Evolutionary conservation across 2,797 vertebrate genomes (phyloP), one percentile per base, ranked within the genome.

Genomic region (Catharus ustulatus): DNA sequence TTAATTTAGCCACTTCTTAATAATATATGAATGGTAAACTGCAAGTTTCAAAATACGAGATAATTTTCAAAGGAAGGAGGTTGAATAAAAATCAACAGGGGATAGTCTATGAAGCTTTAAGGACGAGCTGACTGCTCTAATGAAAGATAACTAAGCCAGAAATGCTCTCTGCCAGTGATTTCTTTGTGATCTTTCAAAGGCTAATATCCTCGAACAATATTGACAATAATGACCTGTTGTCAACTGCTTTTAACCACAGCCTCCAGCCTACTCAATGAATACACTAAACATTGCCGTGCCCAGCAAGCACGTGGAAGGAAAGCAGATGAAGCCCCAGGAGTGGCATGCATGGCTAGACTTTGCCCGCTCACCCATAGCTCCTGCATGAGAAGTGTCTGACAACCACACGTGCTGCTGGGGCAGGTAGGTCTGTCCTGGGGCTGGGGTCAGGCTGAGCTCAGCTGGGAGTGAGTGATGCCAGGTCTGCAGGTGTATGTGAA

Each of bases 1-100:
- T 85, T 78, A 66, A 90, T 94, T 90, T 87, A 93, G 72, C 38
- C 38, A 16, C 62, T 55, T 51, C 40, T 93, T 85, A 95, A 87
- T 94, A 93, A 80, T 77, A 16, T 2, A 75, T 85, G 40, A 92
- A 34, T 7, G 3, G 40, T 79, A 67, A 90, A 83, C 61, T 43
- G 27, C 77, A 73, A 45, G 22, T 27, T 57, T 79, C 52, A 55
- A 71, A 93, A 79, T 42, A 79, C 5, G 21, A 61, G 34, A 82
- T 51, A 9, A 34, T 61, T 93, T 88, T 84, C 61, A 90, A 84
- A 90, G 54, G 29, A 71, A 92, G 89, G 43, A 77, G 9, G 43
- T 46, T 61, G 89, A 94, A 79, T 59, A 68, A 90, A 93, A 89
- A 72, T 14, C 71, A 71, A 26, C 49, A 62, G 46, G 17, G 27